Conservation (phyloP, 2,888 invertebrate species). For the Choreutis nemorana region DNA sequence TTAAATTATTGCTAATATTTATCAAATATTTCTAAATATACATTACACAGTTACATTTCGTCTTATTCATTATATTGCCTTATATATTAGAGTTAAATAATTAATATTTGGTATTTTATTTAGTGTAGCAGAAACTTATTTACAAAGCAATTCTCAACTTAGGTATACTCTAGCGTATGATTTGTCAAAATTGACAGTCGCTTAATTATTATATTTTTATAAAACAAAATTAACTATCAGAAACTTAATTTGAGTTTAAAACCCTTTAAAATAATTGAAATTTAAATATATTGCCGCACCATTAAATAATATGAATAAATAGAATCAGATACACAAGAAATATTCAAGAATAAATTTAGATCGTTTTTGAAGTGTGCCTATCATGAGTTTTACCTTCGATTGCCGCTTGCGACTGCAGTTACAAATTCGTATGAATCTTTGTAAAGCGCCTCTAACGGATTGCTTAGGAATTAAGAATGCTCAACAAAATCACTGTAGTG, state of each 20-base stretch:
- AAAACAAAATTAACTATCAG: too few species aligned
- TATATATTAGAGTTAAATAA: slow-evolving; percentile 12
- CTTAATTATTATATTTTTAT: slow-evolving; percentile 17
- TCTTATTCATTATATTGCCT: slow-evolving; percentile 1
- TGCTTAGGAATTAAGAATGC: too few species aligned
- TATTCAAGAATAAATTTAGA: too few species aligned
- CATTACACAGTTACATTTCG: slow-evolving; percentile 1
- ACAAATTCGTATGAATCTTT: too few species aligned
- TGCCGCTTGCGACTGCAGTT: too few species aligned
- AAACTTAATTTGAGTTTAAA: slow-evolving; percentile 38
- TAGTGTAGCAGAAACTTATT: slow-evolving; percentile 37
- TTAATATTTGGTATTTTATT: slow-evolving; percentile 43
- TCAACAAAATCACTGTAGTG: too few species aligned
- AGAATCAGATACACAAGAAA: too few species aligned
- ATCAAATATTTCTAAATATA: slow-evolving; percentile 2
- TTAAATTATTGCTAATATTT: slow-evolving; percentile 9
- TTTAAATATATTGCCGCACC: slow-evolving; percentile 42
- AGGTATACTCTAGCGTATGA: slow-evolving; percentile 67
- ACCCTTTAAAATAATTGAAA: slow-evolving; percentile 34
- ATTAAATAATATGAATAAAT: slow-evolving; percentile 18
- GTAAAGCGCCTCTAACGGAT: too few species aligned
- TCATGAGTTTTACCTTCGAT: too few species aligned
- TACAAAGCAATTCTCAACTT: slow-evolving; percentile 60
- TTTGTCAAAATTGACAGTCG: slow-evolving; percentile 39
- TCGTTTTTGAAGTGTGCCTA: too few species aligned